Base-by-base conservation (phyloP, 2,797 vertebrate species). In the Brotula barbata region DNA sequence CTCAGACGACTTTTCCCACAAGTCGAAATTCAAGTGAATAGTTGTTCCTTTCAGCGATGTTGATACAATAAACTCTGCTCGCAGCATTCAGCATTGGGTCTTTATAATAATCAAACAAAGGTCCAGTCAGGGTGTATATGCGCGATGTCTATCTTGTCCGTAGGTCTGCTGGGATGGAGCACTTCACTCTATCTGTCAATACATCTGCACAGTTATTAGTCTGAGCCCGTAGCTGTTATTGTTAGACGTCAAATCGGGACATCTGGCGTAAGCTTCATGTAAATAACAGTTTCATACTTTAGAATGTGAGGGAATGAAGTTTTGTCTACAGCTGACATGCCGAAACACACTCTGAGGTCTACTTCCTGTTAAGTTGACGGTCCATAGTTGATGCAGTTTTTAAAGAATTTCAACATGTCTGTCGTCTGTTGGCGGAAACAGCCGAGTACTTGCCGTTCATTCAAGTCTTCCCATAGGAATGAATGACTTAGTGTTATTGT, bases 51-150 rank as follows among this genome's bases (percentile, higher is more conserved):
- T 77, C 69, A 78, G 55, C 42, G 65, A 63, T 16, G 1, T 54
- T 70, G 56, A 81, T 64, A 80, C 61, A 81, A 82, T 84, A 72
- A 80, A 78, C 78, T 74, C 39, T 37, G 19, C 60, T 37, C 13
- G 36, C 60, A 70, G 53, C 31, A 9, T 33, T 77, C 21, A 63
- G 43, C 33, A 17, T 56, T 53, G 23, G 3, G 12, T 57, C 42
- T 80, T 71, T 48, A 47, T 53, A 48, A 45, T 47, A 55, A 62
- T 54, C 31, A 15, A 25, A 54, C 31, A 56, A 58, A 64, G 37
- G 34, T 39, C 41, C 43, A 48, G 49, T 64, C 28, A 59, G 12
- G 14, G 31, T 37, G 42, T 21, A 41, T 23, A 49, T 10, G 21
- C 23, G 8, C 44, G 6, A 41, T 33, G 12, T 57, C 17, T 6